Evolutionary conservation across 1,140 invertebrate species (phyloP), one percentile per base, ranked within the genome.

Genomic region (Myzus persicae): DNA sequence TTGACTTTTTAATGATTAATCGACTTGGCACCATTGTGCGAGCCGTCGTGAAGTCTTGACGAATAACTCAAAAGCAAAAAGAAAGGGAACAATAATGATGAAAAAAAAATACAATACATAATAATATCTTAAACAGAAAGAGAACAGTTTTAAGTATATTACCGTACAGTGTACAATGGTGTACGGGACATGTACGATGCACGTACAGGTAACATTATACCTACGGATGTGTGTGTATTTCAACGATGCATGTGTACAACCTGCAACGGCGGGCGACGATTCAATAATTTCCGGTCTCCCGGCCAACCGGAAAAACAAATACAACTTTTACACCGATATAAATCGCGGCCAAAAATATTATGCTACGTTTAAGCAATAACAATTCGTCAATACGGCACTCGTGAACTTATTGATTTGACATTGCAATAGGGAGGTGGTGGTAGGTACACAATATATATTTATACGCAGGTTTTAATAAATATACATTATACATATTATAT

Each of bases 1-100:
- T 93, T 84, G 76, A 84, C 91, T 93, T 93, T 93, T 93, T 93
- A 84, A 85, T 93, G 91, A 93, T 93, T 93, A 85, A 93, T 93
- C 81, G 91, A 54, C 91, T 93, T 84, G 22, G 46, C 81, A 38
- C 81, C 44, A 84, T 92, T 51, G 91, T 84, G 46, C 36, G 44
- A 24, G 38, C 38, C 40, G 51, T 31, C 26, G 88, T 54, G 22
- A 24, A 51, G 87, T 51, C 46, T 31, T 36, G 36, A 54, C 48
- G 88, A 89, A 89, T 40, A 89, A 89, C 48, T 36, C 36, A 24
- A 89, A 89, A 11, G 36, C 46, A 36, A 38, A 38, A 89, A 54
- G 4, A n/a, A 20, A 48, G 44, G 36, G 31, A 87, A 87, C 42
- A 22, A 87, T 67, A 67, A 67, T 67, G 14, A 67, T 67, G 18